Evolutionary conservation across 2,797 vertebrate genomes (phyloP), one percentile per base, ranked within the genome.

Genomic region (Rhodeus uyekii): DNA sequence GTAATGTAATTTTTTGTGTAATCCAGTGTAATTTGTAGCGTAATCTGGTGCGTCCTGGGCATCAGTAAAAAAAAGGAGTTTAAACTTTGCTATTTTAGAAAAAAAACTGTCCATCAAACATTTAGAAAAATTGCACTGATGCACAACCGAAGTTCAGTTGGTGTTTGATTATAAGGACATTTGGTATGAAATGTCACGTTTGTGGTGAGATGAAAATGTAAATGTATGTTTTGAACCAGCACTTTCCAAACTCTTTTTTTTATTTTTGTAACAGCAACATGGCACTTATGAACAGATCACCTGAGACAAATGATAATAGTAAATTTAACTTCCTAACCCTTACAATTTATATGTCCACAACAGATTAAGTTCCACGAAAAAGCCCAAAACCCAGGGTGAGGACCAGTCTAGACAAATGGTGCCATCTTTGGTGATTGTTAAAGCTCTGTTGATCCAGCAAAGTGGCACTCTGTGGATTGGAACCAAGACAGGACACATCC

Each of bases 391-490:
- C 24, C 87, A 85, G 55, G 90, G 91, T 42, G 90, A 75, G 10
- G 91, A 90, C 32, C 65, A 5, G 24, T 58, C 78, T 32, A 8
- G 34, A 0, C 89, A 92, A 8, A 81, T 74, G 5, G 71, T 94
- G 12, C 81, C 90, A 2, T 93, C 95, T 87, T 94, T 93, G 84
- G 96, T 95, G 80, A 88, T 92, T 73, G 96, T 99, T 72, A 99
- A 98, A 91, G 92, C 96, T 16, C 93, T 99, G 85, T 94, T 96
- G 86, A 92, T 99, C 73, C 98, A 97, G 90, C 96, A 94, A 72
- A 90, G 95, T n/a, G 92, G 94, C 1, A 92, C 96, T 0, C 92
- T 99, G 75, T 99, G 98, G 98, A 92, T 99, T 29, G 97, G 97
- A 69, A 99, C 97, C 4, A 95, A 96, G 64, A 96, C 96, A 80